Percentiles rank a stretch among this genome's conserved stretches.
These are phyloP conservation scores for Actinopyga echinites DNA, from an alignment of 53 echinoderm and acorn worm species.

Conservation along the genomic window DNA sequence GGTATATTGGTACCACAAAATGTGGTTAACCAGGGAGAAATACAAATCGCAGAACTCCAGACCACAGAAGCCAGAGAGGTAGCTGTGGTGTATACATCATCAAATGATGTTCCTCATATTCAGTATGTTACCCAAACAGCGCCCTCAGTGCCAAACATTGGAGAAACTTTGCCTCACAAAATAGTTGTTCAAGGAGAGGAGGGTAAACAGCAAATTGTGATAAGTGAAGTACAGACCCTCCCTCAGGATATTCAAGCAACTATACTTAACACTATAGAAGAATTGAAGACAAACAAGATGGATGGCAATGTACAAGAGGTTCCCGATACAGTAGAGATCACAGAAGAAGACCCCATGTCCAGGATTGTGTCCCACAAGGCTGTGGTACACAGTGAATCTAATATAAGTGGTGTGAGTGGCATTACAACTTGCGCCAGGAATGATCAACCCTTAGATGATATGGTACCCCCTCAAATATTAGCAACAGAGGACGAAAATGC, in stretches of 20 bases:
- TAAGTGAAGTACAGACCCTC: slow-evolving; percentile 35
- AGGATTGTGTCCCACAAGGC: neutral
- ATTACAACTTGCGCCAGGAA: slow-evolving; percentile 28
- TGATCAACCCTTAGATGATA: slow-evolving; percentile 25
- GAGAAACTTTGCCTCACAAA: neutral
- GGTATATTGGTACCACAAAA: slow-evolving; percentile 26
- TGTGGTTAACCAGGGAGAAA: slow-evolving; percentile 20
- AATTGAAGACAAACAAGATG: slow-evolving; percentile 1
- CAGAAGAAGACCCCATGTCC: neutral
- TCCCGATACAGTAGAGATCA: neutral
- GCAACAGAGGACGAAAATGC: slow-evolving; percentile 38
- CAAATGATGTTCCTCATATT: slow-evolving; percentile 10
- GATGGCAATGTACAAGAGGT: slow-evolving; percentile 16
- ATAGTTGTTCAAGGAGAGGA: slow-evolving; percentile 29
- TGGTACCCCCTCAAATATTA: slow-evolving; percentile 38
- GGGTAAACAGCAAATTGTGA: slow-evolving; percentile 23
- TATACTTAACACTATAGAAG: slow-evolving; percentile 37
- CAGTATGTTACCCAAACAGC: slow-evolving; percentile 12
- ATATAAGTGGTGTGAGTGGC: slow-evolving; percentile 2
- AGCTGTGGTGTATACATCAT: slow-evolving; percentile 23
- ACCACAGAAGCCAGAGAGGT: slow-evolving; percentile 6
- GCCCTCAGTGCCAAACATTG: neutral
- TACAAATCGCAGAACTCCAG: slow-evolving; percentile 33
- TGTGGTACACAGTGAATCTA: neutral
- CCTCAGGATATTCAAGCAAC: slow-evolving; percentile 42